Evolutionary conservation across 2,113 vertebrate species (phyloP), one percentile per base, ranked within the genome.

Genomic region (Mellivora capensis): DNA sequence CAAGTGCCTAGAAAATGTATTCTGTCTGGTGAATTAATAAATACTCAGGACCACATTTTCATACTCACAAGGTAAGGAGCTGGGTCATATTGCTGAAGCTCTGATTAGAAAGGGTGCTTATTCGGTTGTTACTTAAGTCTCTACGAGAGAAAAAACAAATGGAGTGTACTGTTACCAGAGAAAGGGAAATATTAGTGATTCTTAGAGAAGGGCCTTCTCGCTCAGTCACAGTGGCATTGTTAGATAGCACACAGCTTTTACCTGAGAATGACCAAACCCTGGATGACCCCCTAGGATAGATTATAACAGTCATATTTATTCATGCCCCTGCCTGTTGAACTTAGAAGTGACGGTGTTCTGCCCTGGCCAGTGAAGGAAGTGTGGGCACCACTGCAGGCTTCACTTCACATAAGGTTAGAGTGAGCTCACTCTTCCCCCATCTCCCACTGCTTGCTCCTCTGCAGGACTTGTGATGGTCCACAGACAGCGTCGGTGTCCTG

Each of bases 21-120:
- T 14, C 17, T 27, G 44, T n/a, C 23, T 42, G 18, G 5, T 13
- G 39, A 87, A 21, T 52, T 23, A 64, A 77, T 25, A 88, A 95
- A 84, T 27, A 96, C 74, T 86, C 52, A 91, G 11, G 87, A 88
- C 80, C 96, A 97, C 47, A 93, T n/a, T 69, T 96, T 95, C 47
- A 94, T 96, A 99, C 99, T 99, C 99, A 99, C 99, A 99, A 98
- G 96, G 99, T 99, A 96, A 99, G 99, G 98, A 99, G 99, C 98
- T 99, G 99, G 87, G 99, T 99, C 99, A 99, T 99, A 99, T 99
- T 99, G 99, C 99, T 99, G 99, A 99, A 99, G 99, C 99, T 99
- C 99, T 99, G 99, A 99, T 99, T 99, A 98, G 99, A 99, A 98
- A 99, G 99, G 91, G 99, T 99, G 99, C 99, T 99, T 99, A 99